A percentile compares a stretch with the other conserved stretches of the same genome.
These are phyloP conservation scores for Teleogryllus occipitalis DNA, from an alignment of 1,140 invertebrate species.

Conservation along the genomic window DNA sequence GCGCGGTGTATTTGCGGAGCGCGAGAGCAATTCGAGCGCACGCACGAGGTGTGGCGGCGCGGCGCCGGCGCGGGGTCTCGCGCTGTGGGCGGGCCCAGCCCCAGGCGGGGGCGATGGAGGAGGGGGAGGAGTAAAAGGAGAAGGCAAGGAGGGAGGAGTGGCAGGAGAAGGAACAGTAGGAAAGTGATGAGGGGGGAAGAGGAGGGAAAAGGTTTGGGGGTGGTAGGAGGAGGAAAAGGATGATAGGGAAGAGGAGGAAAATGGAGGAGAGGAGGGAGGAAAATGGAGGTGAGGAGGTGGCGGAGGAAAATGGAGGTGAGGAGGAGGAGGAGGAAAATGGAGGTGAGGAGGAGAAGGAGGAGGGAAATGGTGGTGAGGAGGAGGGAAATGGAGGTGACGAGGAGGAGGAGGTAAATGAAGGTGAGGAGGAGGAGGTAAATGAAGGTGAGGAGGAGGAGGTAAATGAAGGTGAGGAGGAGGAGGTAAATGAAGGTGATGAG, in stretches of 20 bases:
- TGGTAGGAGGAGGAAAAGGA: not conserved
- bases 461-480: not conserved
- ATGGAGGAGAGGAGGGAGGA: not conserved
- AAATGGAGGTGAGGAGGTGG: not conserved
- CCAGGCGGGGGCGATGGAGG: too few species aligned
- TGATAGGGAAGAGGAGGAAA: not conserved
- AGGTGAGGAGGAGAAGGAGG: not conserved
- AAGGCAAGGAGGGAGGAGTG: too few species aligned
- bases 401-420: not conserved
- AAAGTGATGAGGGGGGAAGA: too few species aligned
- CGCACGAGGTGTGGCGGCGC: too few species aligned
- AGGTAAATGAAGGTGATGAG: not conserved
- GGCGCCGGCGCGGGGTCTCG: too few species aligned
- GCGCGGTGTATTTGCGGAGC: too few species aligned
- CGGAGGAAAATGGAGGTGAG: not conserved
- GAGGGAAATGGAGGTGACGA: not conserved
- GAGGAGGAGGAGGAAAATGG: not conserved
- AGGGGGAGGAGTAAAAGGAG: too few species aligned
- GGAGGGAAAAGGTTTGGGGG: too few species aligned
- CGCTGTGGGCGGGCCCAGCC: too few species aligned
- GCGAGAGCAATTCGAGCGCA: too few species aligned
- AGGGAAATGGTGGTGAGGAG: not conserved
- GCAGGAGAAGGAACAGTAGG: too few species aligned
- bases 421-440: not conserved
- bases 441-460: not conserved